Base-by-base conservation (phyloP, 2,113 vertebrate genomes). In the Labeo catla region DNA sequence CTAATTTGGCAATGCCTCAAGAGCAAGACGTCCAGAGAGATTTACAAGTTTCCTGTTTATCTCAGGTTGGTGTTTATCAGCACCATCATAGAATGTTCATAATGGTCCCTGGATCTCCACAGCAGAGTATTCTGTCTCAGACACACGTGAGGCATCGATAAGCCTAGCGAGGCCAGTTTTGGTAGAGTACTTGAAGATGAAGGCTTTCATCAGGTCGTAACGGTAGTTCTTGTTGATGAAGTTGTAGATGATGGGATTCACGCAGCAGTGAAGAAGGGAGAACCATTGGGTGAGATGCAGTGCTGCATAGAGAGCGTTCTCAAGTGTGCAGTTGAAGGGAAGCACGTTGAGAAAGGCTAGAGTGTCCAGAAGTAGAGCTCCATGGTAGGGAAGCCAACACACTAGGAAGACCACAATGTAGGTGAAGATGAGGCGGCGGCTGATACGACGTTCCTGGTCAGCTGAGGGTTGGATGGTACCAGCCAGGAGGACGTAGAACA, bases 121-220 rank as follows among this genome's bases (percentile, higher is more conserved):
- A 9, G 95, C 95, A 0, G 95, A 97, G 89, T 97, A 96, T 77
- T 97, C 97, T 0, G 94, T 93, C 86, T 98, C 96, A 0, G 97
- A 97, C 49, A 93, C 94, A 10, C 94, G 92, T 43, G 96, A 96
- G 76, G 95, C 93, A 0, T 97, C 95, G 0, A 97, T 97, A 78
- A 98, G 96, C 90, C 95, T 96, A 52, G 96, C 95, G 83, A 98
- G 96, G 0, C 97, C 97, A 0, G 96, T 97, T 86, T 96, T 97
- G 91, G 96, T 95, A 0, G 97, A 98, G 93, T 97, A 99, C 91
- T 96, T 97, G 92, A 98, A 97, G 89, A 97, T 96, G 89, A 98
- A 97, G 76, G 97, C 96, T 87, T 98, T 97, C 96, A 98, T 97
- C 76, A 98, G 96, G 93, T 98, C 96, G 0, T 97, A 97, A 87